Conservation (phyloP, 2,797 vertebrate genomes). For the Hybognathus amarus region DNA sequence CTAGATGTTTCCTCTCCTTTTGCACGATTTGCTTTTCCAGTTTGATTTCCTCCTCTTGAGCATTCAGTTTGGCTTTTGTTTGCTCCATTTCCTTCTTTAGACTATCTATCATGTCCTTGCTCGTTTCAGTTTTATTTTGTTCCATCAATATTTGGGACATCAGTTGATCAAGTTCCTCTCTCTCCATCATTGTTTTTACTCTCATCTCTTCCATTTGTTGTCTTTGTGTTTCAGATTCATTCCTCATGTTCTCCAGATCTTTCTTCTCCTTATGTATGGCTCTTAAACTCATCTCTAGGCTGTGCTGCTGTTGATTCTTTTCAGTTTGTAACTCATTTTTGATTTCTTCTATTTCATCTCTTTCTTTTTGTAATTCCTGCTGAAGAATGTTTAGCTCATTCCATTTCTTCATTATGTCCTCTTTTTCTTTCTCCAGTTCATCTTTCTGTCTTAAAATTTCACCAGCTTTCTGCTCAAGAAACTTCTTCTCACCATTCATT, state of each 20-base stretch:
- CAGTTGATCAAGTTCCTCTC: slow-evolving; percentile 8
- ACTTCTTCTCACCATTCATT: slow-evolving; percentile 5
- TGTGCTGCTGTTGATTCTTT: background rate
- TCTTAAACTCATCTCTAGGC: slow-evolving; percentile 18
- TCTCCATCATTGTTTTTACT: slow-evolving; percentile 12
- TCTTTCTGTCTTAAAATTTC: slow-evolving; percentile 24
- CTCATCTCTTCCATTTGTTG: background rate
- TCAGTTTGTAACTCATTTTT: slow-evolving; percentile 4
- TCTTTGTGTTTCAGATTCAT: background rate
- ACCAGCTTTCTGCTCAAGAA: background rate
- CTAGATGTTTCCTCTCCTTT: background rate
- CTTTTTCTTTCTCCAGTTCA: slow-evolving; percentile 25
- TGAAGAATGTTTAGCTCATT: slow-evolving; percentile 24
- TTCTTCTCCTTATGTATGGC: background rate
- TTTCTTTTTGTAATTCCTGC: slow-evolving; percentile 16
- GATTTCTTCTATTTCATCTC: background rate
- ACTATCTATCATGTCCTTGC: background rate
- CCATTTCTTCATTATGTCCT: background rate
- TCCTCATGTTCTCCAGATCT: slow-evolving; percentile 16
- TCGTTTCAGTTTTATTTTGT: slow-evolving; percentile 12
- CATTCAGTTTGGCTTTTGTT: background rate
- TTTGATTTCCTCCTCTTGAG: slow-evolving; percentile 23
- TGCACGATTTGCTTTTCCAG: slow-evolving; percentile 2
- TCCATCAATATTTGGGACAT: background rate
- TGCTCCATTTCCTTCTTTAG: slow-evolving; percentile 19